Percentiles rank a stretch among this genome's conserved stretches.
Conservation (phyloP, 2,888 invertebrate genomes). For the Spodoptera littoralis region DNA sequence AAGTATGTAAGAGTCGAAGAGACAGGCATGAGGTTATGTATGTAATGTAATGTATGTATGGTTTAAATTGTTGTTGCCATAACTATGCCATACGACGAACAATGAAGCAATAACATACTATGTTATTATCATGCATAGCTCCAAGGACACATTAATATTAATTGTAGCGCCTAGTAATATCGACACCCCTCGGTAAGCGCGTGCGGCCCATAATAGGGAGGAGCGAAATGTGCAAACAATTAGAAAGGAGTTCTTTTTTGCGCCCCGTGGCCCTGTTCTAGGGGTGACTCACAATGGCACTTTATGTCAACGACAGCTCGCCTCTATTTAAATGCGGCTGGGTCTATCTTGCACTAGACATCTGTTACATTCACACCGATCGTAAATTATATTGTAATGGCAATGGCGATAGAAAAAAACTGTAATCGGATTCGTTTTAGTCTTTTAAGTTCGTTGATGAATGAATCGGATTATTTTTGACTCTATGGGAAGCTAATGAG, state of each 20-base stretch:
- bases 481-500: not conserved
- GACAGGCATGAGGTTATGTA: too few relatives aligned
- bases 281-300: slow-evolving; percentile 79
- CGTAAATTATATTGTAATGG: slow-evolving; percentile 70
- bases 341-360: slow-evolving; percentile 76
- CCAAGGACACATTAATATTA: slow-evolving; percentile 45
- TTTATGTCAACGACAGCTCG: slow-evolving; percentile 79
- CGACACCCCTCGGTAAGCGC: slow-evolving; percentile 57
- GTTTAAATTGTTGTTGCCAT: too few relatives aligned
- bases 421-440: slow-evolving; percentile 57
- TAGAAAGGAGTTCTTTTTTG: slow-evolving; percentile 82
- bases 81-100: not conserved
- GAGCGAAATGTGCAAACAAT: slow-evolving; percentile 87
- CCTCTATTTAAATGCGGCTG: slow-evolving; percentile 75
- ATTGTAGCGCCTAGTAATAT: slow-evolving; percentile 46
- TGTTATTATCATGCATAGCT: slow-evolving; percentile 25
- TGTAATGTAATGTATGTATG: too few relatives aligned
- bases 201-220: slow-evolving; percentile 68
- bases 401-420: slow-evolving; percentile 54
- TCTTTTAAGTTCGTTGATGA: slow-evolving; percentile 31
- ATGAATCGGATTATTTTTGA: slow-evolving; percentile 37
- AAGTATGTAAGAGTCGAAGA: too few relatives aligned
- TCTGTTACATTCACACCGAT: slow-evolving; percentile 79
- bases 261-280: slow-evolving; percentile 67
- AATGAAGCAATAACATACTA: slow-evolving; percentile 16